These are phyloP conservation scores for Ovis canadensis DNA, from an alignment of 2,113 vertebrate species.

Conservation along the genomic window DNA sequence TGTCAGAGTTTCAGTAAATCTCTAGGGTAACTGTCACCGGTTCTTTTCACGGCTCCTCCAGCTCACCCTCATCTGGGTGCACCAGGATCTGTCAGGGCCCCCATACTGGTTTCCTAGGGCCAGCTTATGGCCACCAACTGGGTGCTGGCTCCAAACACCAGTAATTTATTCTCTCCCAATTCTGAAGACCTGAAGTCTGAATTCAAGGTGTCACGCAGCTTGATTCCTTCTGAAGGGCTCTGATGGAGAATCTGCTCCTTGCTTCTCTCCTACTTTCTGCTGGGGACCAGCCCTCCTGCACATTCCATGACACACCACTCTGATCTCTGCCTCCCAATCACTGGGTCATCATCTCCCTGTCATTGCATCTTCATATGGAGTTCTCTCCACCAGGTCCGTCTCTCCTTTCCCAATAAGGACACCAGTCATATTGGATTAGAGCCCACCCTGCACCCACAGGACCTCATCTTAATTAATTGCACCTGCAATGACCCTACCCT, in stretches of 20 bases:
- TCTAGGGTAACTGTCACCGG: neutral
- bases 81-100: neutral
- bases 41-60: neutral
- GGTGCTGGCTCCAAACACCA: neutral
- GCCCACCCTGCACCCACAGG: neutral
- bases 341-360: neutral
- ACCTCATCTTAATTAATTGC: neutral
- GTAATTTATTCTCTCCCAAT: neutral
- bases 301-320: neutral
- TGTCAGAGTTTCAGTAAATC: neutral
- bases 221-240: neutral
- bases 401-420: neutral
- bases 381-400: rapidly evolving
- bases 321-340: neutral
- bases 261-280: neutral
- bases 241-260: neutral
- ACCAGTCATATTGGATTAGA: neutral
- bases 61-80: neutral
- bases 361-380: neutral
- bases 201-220: neutral
- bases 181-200: neutral
- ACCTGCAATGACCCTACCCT: neutral
- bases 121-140: neutral
- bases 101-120: neutral
- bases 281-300: neutral